Evolutionary conservation across 2,113 vertebrate species (phyloP).

Genomic region (Calidris pygmaea): DNA sequence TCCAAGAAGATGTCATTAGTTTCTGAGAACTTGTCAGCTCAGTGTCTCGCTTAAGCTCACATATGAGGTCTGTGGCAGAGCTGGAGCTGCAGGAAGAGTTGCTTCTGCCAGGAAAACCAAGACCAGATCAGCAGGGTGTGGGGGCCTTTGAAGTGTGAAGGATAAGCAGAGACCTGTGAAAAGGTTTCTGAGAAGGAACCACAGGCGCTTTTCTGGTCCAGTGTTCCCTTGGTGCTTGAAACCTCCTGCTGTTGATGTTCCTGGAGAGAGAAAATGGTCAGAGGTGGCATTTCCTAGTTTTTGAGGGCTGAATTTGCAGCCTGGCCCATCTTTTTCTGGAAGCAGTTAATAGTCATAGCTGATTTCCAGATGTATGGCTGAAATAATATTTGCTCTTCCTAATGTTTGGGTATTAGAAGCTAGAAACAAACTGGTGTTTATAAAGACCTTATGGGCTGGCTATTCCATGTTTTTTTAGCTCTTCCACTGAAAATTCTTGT

Average conservation of each 20-base stretch:
- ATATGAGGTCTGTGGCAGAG: background rate
- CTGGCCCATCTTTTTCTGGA: background rate
- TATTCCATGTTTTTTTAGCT: background rate
- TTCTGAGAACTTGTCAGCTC: background rate
- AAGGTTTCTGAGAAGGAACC: background rate
- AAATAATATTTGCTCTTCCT: background rate
- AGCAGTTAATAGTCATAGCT: background rate
- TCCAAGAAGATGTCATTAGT: accelerated
- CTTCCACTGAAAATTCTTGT: background rate
- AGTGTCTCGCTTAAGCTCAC: background rate
- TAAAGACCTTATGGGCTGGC: background rate
- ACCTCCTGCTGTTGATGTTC: background rate
- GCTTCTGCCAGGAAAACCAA: background rate
- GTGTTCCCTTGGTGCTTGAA: background rate
- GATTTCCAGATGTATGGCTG: background rate
- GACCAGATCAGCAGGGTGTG: background rate
- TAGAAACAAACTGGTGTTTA: background rate
- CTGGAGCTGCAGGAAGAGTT: background rate
- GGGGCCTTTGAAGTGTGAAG: background rate
- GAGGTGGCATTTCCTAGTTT: background rate
- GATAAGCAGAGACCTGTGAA: background rate
- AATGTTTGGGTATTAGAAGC: background rate
- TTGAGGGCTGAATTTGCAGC: background rate
- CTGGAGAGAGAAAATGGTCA: background rate
- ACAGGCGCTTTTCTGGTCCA: background rate